Evolutionary conservation across 2,888 invertebrate species (phyloP).

Genomic region (Dexiosoma caninum): DNA sequence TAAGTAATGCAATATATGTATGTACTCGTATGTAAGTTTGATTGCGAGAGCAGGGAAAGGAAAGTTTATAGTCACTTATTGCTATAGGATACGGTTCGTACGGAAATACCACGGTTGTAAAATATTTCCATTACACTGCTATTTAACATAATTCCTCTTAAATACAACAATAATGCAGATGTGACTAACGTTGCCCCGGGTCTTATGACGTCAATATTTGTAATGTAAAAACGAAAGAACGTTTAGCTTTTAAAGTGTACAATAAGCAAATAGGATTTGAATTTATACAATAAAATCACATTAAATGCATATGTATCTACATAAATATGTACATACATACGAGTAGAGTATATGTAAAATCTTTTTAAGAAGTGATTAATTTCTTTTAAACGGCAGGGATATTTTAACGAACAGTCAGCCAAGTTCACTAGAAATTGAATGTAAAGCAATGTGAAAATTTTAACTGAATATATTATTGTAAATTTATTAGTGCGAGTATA

Average conservation of each 20-base stretch:
- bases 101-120: neutral
- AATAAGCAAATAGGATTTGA: neutral
- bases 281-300: no score
- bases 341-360: no score
- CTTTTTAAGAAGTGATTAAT: neutral
- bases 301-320: no score
- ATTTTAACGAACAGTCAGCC: no score
- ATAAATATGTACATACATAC: neutral
- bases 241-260: neutral
- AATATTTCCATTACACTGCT: conserved; percentile 28
- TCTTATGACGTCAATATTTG: conserved; percentile 35
- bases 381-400: no score
- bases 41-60: neutral
- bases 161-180: conserved; percentile 11
- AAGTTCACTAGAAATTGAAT: no score
- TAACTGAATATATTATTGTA: no score
- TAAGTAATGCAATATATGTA: neutral
- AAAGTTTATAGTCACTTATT: neutral
- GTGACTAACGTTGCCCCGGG: neutral
- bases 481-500: no score
- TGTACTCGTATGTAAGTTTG: no score
- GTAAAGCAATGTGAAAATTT: no score
- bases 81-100: neutral
- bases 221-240: no score
- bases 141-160: conserved; percentile 44